Percentiles rank a stretch among this genome's conserved stretches.
These are phyloP conservation scores for Oenanthe oenanthe DNA, from an alignment of 2,113 vertebrate genomes.

Conservation along the genomic window DNA sequence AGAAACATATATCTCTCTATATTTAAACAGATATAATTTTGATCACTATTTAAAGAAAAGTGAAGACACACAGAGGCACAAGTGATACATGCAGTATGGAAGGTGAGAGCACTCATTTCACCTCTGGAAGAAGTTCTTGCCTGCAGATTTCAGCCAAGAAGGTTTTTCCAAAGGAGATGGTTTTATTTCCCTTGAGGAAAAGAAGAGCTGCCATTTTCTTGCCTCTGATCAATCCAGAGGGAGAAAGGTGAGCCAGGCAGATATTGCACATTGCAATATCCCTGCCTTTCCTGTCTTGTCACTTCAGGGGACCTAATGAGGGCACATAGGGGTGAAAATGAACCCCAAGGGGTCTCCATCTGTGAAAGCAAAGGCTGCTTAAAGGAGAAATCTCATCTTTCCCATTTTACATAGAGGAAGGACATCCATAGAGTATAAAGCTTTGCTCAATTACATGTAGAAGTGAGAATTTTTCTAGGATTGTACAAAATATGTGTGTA, in stretches of 20 bases:
- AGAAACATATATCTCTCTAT: neutral
- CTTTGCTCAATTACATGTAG: neutral
- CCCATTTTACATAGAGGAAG: neutral
- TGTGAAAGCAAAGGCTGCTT: neutral
- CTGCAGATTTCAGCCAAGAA: neutral
- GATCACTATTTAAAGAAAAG: neutral
- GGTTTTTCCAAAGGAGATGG: neutral
- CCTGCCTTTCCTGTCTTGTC: neutral
- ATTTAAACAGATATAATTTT: neutral
- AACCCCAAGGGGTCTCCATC: neutral
- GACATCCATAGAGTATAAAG: neutral
- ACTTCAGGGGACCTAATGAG: neutral
- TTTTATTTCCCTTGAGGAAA: neutral
- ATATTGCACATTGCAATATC: neutral
- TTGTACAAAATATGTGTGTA: neutral
- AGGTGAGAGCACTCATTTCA: neutral
- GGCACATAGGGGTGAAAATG: neutral
- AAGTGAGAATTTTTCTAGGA: neutral
- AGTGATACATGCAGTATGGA: neutral
- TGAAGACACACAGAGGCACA: neutral
- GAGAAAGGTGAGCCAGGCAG: neutral
- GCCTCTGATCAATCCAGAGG: neutral
- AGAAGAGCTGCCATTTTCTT: neutral
- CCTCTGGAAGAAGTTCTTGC: neutral
- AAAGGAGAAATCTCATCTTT: neutral